Evolutionary conservation across 1,140 invertebrate genomes (phyloP), one percentile per base, ranked within the genome.

Genomic region (Pomacea maculata): DNA sequence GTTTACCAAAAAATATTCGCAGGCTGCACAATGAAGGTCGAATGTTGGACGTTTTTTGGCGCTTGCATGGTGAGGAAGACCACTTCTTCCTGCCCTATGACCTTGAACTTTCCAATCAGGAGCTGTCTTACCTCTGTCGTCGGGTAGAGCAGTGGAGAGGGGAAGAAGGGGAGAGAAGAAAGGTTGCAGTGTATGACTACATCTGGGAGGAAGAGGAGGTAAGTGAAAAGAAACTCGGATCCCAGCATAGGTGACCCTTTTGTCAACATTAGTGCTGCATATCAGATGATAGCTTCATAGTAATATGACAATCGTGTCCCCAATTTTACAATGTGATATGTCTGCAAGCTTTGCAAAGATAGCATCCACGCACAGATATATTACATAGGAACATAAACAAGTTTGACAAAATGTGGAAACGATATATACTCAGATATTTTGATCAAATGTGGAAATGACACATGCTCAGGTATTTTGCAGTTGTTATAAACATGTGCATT

Each of bases 11-110:
- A 61, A 61, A 61, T 57, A 25, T 79, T 80, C 79, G 11, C 75
- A 91, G 90, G 65, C 83, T 91, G 12, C 90, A 91, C 82, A 91
- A 91, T 84, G 90, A 91, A 85, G 90, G 90, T 25, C 86, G 90
- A 52, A 80, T 91, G 84, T 80, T 91, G 75, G 90, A 91, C 82
- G 86, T 91, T 34, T 91, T 87, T 84, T 90, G 88, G 89, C 85
- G 90, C 81, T 87, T 91, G 54, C 88, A 89, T 83, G 86, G 88
- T 29, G 84, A 85, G 14, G 87, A 89, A 68, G 86, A 87, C 4
- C 85, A 88, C 21, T 89, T 91, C 82, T 90, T 90, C 79, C 72
- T 88, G n/a, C 90, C 90, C 10, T 90, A 90, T 83, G 90, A 91
- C 80, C 87, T 90, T 55, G 90, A 91, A 75, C 75, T 91, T 34